A percentile compares a stretch with the other conserved stretches of the same genome.
Conservation (phyloP, 53 echinoderm and acorn worm genomes). For the Stichopus horrens region DNA sequence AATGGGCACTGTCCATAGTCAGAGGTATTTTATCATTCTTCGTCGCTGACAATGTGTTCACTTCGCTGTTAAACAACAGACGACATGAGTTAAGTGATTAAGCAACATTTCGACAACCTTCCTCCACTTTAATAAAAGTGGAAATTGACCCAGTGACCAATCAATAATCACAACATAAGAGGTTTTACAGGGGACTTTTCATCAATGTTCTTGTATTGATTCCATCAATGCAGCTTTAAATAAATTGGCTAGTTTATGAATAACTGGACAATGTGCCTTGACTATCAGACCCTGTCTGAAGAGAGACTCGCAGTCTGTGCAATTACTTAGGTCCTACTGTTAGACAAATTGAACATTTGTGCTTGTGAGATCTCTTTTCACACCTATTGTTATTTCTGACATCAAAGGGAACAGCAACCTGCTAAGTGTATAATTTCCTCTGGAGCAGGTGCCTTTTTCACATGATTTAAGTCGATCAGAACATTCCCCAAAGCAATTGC, state of each 20-base stretch:
- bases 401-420: no score
- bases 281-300: not conserved
- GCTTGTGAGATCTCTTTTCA: not conserved
- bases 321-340: not conserved
- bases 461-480: no score
- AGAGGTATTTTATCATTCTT: no score
- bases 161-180: not conserved
- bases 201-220: slow-evolving; percentile 11
- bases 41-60: no score
- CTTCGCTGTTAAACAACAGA: not conserved
- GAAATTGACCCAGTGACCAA: not conserved
- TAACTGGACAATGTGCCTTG: not conserved
- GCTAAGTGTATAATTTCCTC: no score
- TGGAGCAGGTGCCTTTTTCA: no score
- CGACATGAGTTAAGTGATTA: not conserved
- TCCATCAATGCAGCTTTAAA: not conserved
- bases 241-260: slow-evolving; percentile 27
- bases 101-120: not conserved
- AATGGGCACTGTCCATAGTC: no score
- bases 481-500: no score
- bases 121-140: not conserved
- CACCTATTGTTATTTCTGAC: no score
- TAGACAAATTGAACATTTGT: not conserved
- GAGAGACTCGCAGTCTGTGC: not conserved
- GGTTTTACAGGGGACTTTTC: not conserved